phyloP scores from a whole-genome alignment of 2,888 invertebrate species.

The Argynnis bischoffii region DNA sequence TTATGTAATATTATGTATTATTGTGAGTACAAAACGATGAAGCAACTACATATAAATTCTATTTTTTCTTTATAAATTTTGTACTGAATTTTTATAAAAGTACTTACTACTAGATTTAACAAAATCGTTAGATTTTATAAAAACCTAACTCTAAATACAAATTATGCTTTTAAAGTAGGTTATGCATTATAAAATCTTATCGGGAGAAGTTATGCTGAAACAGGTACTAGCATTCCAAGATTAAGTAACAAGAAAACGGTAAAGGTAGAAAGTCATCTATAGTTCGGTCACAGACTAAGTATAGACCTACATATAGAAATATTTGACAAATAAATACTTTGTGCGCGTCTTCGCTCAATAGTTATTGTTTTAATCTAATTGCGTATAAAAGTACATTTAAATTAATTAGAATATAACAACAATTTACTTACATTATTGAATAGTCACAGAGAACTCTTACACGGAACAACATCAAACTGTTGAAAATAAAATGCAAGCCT shows the following conservation, averaged over 20 bases:
- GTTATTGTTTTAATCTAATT: constrained; percentile 40
- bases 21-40: constrained; percentile 18
- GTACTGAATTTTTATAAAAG: constrained; percentile 33
- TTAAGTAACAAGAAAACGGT: constrained; percentile 1
- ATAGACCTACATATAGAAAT: constrained; percentile 22
- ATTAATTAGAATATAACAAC: constrained; percentile 38
- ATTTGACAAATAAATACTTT: constrained; percentile 39
- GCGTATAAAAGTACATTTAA: constrained; percentile 43
- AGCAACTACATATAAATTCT: constrained; percentile 13
- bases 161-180: constrained; percentile 10
- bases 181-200: constrained; percentile 23
- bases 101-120: constrained; percentile 18
- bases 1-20: not conserved
- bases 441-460: constrained; percentile 50
- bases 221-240: constrained; percentile 23
- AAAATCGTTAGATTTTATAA: constrained; percentile 30
- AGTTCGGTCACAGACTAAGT: not conserved
- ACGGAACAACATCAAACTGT: constrained; percentile 73
- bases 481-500: constrained; percentile 57
- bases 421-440: constrained; percentile 50
- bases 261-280: constrained; percentile 2
- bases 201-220: constrained; percentile 10
- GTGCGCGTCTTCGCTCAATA: constrained; percentile 44
- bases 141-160: constrained; percentile 25
- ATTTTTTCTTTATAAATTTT: constrained; percentile 25